Conservation (phyloP, 2,888 invertebrate species). For the Eilema depressum region DNA sequence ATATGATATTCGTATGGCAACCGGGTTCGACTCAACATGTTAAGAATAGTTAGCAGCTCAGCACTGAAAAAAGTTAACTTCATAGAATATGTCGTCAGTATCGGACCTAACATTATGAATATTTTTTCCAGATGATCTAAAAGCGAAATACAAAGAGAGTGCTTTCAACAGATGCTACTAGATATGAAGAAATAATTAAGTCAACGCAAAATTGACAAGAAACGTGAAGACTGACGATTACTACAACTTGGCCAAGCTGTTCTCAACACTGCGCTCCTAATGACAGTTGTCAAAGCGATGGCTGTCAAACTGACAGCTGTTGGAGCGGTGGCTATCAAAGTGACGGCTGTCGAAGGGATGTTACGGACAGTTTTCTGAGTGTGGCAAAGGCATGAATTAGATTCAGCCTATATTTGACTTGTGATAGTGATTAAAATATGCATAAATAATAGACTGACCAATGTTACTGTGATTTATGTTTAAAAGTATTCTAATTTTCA, state of each 20-base stretch:
- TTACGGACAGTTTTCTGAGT: constrained; percentile 19
- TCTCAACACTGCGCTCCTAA: constrained; percentile 26
- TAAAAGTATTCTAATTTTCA: no score
- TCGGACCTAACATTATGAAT: no score
- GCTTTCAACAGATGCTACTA: constrained; percentile 87
- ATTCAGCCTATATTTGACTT: constrained; percentile 45
- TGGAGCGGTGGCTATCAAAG: constrained; percentile 23
- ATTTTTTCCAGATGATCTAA: constrained; percentile 73
- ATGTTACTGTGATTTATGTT: constrained; percentile 38
- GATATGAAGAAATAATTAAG: constrained; percentile 89
- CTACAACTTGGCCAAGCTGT: constrained; percentile 35
- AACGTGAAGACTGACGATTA: constrained; percentile 73
- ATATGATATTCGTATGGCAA: no score
- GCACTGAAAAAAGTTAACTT: no score
- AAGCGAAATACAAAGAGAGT: constrained; percentile 80
- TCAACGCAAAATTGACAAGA: constrained; percentile 82
- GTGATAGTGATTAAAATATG: constrained; percentile 33
- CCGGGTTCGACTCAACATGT: no score
- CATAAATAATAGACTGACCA: constrained; percentile 18
- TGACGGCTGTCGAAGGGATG: constrained; percentile 23
- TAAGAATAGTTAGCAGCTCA: no score
- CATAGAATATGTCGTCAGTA: neutral
- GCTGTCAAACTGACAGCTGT: constrained; percentile 22
- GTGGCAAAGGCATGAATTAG: constrained; percentile 35
- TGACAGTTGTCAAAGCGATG: constrained; percentile 33